Evolutionary conservation across 2,797 vertebrate genomes (phyloP), one percentile per base, ranked within the genome.

Genomic region (Mus caroli): DNA sequence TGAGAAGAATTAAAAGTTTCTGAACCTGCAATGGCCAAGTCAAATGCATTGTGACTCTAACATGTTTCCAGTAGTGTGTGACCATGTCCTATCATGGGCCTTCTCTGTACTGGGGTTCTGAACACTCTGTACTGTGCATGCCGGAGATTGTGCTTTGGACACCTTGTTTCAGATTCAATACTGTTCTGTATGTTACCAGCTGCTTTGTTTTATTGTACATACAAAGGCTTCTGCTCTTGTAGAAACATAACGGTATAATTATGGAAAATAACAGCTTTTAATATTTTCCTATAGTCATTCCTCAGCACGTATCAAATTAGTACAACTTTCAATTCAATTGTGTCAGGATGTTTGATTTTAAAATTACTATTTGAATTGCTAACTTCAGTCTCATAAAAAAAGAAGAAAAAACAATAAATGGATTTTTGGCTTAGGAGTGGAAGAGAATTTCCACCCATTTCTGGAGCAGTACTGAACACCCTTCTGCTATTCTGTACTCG

Each of bases 301-400:
- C 40, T 62, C 58, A 77, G 56, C 31, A 90, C 11, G 31, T 37
- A 77, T 90, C 22, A 78, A 76, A 50, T 77, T 77, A 62, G 73
- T 50, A 77, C 31, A 50, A 50, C 56, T 50, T 28, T 64, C 13
- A 46, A 46, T 62, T 90, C 31, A 19, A 50, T 62, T 64, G 73
- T 90, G 73, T 90, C 62, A 28, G 34, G 77, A 60, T 62, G 56
- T 64, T 64, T 90, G 58, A 26, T 90, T 90, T 90, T 64, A 62
- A 78, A 90, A 90, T 46, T 50, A 69, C 43, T 85, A 85, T 69
- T 87, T 87, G 67, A 87, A 24, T 78, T 78, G 43, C 43, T 78
- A 75, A 50, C 73, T 62, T 90, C n/a, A 78, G 40, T 77, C 75
- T 50, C 31, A 76, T 43, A 40, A 75, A 40, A 40, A 75, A 76